Base-by-base conservation (phyloP, 2,797 vertebrate species). In the Megaceryle alcyon region DNA sequence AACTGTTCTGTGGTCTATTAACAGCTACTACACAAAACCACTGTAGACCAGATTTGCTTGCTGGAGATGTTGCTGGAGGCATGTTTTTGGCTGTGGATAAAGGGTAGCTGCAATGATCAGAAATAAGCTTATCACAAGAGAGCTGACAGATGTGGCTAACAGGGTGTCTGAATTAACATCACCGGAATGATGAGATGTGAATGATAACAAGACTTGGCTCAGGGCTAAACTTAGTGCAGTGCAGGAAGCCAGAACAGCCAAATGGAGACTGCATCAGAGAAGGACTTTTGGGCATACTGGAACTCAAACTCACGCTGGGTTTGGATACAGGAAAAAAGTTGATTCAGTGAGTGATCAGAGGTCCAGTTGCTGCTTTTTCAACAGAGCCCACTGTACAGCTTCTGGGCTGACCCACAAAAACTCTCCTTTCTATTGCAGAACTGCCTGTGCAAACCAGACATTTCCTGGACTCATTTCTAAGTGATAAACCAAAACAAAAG, bases 1-100 rank as follows among this genome's bases (percentile, higher is more conserved):
- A 15, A 14, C 7, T 21, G 16, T 65, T 9, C 46, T 39, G 39
- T 83, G 29, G 17, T 63, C 69, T 86, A 7, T 56, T 43, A 66
- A 28, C 35, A 88, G 35, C 51, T 21, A 10, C 13, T 26, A n/a
- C 33, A 48, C 22, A 41, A 60, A 69, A 28, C 6, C 17, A 2
- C 39, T 15, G 17, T 14, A 41, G 82, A 28, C 28, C 57, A 71
- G 60, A 9, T 43, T 43, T 84, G 60, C 33, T 73, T 17, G 20
- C 60, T 95, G 82, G 80, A 76, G 63, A 53, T 68, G 60, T n/a
- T 95, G 63, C 71, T 88, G 80, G 72, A 90, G 72, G 85, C 9
- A 0, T 85, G 91, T 91, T 44, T 71, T 87, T 93, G 78, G 86
- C 83, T 61, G 33, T 29, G 57, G 70, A 60, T 68, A 25, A 65